Evolutionary conservation across 2,113 vertebrate species (phyloP).

Genomic region (Tenebrosternarchus preto): DNA sequence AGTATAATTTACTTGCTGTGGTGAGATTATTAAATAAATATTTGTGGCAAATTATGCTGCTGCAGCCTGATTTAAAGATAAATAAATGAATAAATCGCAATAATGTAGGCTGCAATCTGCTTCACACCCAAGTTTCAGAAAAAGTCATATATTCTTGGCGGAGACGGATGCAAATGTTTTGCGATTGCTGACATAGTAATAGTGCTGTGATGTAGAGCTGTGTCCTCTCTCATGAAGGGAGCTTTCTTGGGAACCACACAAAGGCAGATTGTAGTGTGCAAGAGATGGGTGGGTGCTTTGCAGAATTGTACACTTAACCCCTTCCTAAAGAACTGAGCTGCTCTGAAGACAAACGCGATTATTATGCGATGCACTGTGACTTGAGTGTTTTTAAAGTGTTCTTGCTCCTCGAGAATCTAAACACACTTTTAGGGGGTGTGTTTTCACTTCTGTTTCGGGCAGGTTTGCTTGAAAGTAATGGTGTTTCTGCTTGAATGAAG

Average conservation of each 20-base stretch:
- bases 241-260: constrained; percentile 21
- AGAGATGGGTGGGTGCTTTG: not conserved
- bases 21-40: too few relatives aligned
- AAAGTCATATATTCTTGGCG: not conserved
- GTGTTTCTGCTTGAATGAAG: not conserved
- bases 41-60: not conserved
- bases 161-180: constrained; percentile 42
- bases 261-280: constrained; percentile 28
- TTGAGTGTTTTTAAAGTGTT: not conserved
- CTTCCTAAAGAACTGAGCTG: not conserved
- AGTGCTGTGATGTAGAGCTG: constrained; percentile 33
- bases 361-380: not conserved
- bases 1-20: too few relatives aligned
- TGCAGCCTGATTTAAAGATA: not conserved
- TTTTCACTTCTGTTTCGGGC: not conserved
- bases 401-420: not conserved
- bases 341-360: not conserved
- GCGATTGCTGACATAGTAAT: constrained; percentile 41
- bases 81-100: too few relatives aligned
- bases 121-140: not conserved
- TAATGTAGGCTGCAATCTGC: not conserved
- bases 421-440: not conserved
- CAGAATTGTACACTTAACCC: constrained; percentile 12
- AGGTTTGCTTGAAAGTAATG: not conserved
- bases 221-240: constrained; percentile 35